These are phyloP conservation scores for Eupithecia exiguata DNA, from an alignment of 2,888 invertebrate species.

Conservation along the genomic window DNA sequence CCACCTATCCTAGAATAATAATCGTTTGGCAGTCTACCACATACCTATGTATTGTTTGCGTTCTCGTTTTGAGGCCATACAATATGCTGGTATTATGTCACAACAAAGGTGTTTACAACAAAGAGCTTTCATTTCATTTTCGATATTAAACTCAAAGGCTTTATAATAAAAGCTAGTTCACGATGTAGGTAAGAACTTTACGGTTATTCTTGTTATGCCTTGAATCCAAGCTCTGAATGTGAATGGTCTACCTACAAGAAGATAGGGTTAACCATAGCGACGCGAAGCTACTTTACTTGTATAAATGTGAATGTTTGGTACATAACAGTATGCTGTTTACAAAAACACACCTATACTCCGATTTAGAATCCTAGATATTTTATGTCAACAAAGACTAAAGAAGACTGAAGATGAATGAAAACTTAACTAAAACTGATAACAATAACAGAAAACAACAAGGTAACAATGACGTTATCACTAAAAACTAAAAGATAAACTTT, in stretches of 20 bases:
- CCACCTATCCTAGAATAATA: conserved; percentile 49
- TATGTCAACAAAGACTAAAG: no score
- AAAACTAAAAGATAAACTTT: no score
- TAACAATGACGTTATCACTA: no score
- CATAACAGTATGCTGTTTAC: background rate
- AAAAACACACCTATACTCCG: background rate
- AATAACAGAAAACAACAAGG: no score
- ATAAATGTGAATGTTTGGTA: conserved; percentile 3
- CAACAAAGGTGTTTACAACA: conserved; percentile 40
- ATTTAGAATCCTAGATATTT: no score
- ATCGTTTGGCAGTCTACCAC: conserved; percentile 53
- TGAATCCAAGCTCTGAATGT: conserved; percentile 18
- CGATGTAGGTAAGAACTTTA: conserved; percentile 3
- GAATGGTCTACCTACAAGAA: conserved; percentile 15
- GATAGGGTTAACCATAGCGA: conserved; percentile 8
- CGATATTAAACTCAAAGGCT: conserved; percentile 25
- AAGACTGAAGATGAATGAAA: no score
- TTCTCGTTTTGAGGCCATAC: conserved; percentile 41
- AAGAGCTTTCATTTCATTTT: conserved; percentile 24
- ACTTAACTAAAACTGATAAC: no score
- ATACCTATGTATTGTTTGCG: conserved; percentile 52
- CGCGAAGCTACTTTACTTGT: background rate
- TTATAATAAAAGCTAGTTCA: conserved; percentile 27
- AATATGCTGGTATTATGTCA: conserved; percentile 44
- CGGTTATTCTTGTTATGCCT: conserved; percentile 12